These are phyloP conservation scores for Sphaeridia pumilis DNA, from an alignment of 2,888 invertebrate genomes.

Conservation along the genomic window DNA sequence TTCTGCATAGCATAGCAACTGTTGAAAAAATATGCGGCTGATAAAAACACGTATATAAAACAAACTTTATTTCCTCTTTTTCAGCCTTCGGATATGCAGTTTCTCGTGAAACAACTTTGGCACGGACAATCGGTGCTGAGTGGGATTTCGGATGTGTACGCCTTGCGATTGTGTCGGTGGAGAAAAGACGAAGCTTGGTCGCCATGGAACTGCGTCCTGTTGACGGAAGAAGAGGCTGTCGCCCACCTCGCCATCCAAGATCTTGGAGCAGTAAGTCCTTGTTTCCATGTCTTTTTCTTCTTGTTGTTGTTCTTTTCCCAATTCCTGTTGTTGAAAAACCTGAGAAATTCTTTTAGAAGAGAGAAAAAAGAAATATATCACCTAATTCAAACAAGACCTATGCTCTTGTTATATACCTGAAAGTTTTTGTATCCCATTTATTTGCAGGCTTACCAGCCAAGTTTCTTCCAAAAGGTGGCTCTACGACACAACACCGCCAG, in stretches of 20 bases:
- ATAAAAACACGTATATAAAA: no score
- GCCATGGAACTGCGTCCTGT: constrained; percentile 86
- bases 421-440: neutral
- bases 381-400: no score
- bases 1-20: no score
- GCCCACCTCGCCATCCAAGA: constrained; percentile 58
- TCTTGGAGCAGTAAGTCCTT: constrained; percentile 41
- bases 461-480: constrained; percentile 32
- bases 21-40: no score
- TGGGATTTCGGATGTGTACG: constrained; percentile 60
- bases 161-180: constrained; percentile 68
- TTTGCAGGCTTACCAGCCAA: constrained; percentile 25
- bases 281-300: neutral
- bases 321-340: no score
- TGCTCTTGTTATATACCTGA: no score
- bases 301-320: no score
- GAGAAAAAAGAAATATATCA: no score
- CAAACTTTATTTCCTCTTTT: no score
- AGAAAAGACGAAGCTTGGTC: constrained; percentile 67
- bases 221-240: constrained; percentile 70
- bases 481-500: constrained; percentile 9
- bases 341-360: no score
- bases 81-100: constrained; percentile 67
- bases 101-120: constrained; percentile 78
- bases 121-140: constrained; percentile 73